Evolutionary conservation across 2,113 vertebrate species (phyloP).

Genomic region (Siniperca chuatsi): DNA sequence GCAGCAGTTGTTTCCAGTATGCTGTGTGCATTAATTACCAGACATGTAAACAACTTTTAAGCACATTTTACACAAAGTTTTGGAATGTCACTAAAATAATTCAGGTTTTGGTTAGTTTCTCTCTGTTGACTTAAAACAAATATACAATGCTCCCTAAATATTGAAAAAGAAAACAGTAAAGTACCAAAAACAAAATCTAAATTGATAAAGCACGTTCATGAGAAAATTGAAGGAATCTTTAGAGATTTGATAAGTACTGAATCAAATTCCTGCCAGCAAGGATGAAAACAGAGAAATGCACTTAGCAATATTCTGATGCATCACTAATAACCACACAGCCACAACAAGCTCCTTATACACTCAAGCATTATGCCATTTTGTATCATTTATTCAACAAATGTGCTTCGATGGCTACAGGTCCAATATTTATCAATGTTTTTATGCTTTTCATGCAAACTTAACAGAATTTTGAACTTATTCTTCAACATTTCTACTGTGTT

Average conservation of each 20-base stretch:
- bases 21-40: neutral
- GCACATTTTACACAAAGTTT: neutral
- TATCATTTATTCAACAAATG: neutral
- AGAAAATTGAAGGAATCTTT: constrained; percentile 7
- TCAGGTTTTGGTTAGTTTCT: neutral
- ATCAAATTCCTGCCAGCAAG: neutral
- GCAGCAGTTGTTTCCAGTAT: constrained; percentile 17
- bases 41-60: neutral
- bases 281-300: constrained; percentile 31
- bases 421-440: neutral
- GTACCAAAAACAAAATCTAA: neutral
- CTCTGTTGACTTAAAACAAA: neutral
- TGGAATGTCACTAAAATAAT: neutral
- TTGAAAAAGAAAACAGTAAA: neutral
- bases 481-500: neutral
- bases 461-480: neutral
- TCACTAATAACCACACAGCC: neutral
- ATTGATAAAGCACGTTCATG: neutral
- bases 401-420: neutral
- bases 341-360: neutral
- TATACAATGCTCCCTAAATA: neutral
- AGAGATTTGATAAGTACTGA: constrained; percentile 21
- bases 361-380: neutral
- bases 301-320: constrained; percentile 3
- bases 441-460: neutral